These are phyloP conservation scores for Antigone vipio DNA, from an alignment of 2,113 vertebrate genomes.

Conservation along the genomic window DNA sequence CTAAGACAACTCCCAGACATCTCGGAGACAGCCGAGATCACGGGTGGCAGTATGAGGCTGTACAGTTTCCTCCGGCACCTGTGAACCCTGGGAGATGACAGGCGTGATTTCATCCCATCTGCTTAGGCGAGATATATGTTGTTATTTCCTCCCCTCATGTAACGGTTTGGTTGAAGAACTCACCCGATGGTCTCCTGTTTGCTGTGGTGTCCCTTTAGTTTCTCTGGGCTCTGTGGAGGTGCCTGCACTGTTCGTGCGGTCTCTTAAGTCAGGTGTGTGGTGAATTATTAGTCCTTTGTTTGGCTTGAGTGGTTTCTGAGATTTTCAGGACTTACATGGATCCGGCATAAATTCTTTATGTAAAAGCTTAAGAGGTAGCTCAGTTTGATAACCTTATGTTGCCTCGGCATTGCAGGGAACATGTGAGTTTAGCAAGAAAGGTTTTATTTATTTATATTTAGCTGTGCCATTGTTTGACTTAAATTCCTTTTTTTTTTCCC, in stretches of 20 bases:
- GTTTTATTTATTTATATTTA: constrained; percentile 14
- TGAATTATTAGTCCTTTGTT: not conserved
- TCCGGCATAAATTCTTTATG: constrained; percentile 5
- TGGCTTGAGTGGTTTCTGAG: not conserved
- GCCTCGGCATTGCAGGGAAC: not conserved
- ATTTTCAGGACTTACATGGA: not conserved
- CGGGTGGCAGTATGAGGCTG: not conserved
- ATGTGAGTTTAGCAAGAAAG: not conserved
- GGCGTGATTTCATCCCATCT: not conserved
- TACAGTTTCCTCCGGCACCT: not conserved
- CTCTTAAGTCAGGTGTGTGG: not conserved
- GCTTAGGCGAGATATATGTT: not conserved
- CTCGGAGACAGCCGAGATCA: not conserved
- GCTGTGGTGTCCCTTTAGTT: not conserved
- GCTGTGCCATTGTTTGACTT: not conserved
- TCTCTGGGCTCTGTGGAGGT: not conserved
- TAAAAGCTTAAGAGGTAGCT: not conserved
- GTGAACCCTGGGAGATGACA: not conserved
- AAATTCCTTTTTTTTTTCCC: not conserved
- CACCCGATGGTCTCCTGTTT: not conserved
- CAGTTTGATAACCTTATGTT: not conserved
- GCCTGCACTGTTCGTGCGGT: not conserved
- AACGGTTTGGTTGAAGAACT: not conserved
- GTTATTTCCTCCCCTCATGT: not conserved
- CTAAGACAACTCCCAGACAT: not conserved